Percentiles rank a stretch among this genome's conserved stretches.
These are phyloP conservation scores for Trypoxylus dichotomus DNA, from an alignment of 1,140 invertebrate genomes.

Conservation along the genomic window DNA sequence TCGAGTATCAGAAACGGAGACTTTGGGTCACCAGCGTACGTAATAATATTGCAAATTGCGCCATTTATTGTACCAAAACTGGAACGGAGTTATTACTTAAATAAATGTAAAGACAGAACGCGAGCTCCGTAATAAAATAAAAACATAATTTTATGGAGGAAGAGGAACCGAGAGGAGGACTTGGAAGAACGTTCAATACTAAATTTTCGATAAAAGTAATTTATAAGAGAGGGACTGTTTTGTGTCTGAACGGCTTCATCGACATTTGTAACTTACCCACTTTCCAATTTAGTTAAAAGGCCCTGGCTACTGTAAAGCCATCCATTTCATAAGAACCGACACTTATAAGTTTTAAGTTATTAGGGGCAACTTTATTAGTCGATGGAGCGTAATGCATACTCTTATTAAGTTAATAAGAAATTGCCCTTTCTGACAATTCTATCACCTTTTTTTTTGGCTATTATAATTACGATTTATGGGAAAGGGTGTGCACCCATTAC, in stretches of 20 bases:
- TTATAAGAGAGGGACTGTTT: slow-evolving; percentile 40
- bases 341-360: slow-evolving; percentile 43
- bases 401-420: too few relatives aligned
- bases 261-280: slow-evolving; percentile 49
- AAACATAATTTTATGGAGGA: slow-evolving; percentile 27
- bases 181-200: slow-evolving; percentile 37
- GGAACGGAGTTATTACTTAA: slow-evolving; percentile 24
- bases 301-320: slow-evolving; percentile 48
- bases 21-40: neutral
- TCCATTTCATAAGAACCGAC: slow-evolving; percentile 50
- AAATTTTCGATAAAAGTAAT: slow-evolving; percentile 50
- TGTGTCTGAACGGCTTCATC: slow-evolving; percentile 46
- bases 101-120: slow-evolving; percentile 27
- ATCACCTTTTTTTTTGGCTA: too few relatives aligned
- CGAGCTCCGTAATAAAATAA: slow-evolving; percentile 22
- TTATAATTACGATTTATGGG: too few relatives aligned
- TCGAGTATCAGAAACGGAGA: too few relatives aligned
- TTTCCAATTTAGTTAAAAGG: slow-evolving; percentile 53
- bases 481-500: too few relatives aligned
- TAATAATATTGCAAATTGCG: neutral
- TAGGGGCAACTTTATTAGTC: slow-evolving; percentile 2
- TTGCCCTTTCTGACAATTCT: too few relatives aligned
- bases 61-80: slow-evolving; percentile 9
- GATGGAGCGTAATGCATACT: slow-evolving; percentile 5
- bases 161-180: too few relatives aligned